Evolutionary conservation across 2,888 invertebrate species (phyloP).

Genomic region (Cotesia congregata): DNA sequence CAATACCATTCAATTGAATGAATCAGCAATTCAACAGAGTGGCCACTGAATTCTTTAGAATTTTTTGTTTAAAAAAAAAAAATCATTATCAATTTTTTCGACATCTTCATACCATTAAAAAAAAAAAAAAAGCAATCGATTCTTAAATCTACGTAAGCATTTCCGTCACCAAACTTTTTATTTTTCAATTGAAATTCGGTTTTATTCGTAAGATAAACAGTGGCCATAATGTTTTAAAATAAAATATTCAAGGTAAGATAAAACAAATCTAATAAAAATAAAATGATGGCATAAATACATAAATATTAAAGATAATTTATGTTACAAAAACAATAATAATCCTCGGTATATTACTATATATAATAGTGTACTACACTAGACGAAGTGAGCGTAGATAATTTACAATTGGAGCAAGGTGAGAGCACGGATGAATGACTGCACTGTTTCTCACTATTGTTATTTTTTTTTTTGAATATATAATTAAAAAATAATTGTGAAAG

Average conservation of each 20-base stretch:
- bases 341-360: background rate
- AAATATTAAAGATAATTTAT: background rate
- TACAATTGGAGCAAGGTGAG: conserved; percentile 60
- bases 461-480: conserved; percentile 18
- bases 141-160: too few relatives aligned
- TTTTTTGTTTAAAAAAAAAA: too few relatives aligned
- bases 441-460: conserved; percentile 48
- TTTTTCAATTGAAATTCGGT: too few relatives aligned
- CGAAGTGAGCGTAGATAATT: conserved; percentile 9
- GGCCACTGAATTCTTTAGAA: background rate
- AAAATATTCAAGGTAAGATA: background rate
- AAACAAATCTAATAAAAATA: background rate
- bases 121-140: too few relatives aligned
- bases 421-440: conserved; percentile 49
- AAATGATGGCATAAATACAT: background rate
- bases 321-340: background rate
- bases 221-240: background rate
- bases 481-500: conserved; percentile 40
- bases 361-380: background rate
- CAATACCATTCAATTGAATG: background rate
- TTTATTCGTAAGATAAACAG: background rate
- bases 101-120: too few relatives aligned
- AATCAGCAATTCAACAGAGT: background rate
- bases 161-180: too few relatives aligned
- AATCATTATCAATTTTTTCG: too few relatives aligned